These are phyloP conservation scores for Agriotes lineatus DNA, from an alignment of 2,888 invertebrate genomes.

Conservation along the genomic window DNA sequence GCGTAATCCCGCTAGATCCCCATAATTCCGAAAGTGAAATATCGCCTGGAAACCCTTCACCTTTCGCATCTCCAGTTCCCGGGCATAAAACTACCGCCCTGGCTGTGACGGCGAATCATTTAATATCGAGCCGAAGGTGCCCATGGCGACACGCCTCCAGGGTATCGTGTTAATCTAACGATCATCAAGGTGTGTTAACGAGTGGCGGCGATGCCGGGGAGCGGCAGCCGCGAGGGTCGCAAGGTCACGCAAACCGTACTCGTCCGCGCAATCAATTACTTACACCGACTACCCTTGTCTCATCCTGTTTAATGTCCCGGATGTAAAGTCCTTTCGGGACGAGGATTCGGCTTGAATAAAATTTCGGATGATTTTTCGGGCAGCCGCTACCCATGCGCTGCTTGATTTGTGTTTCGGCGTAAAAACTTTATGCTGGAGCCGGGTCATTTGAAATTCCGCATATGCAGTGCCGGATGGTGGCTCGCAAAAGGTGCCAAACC, in stretches of 20 bases:
- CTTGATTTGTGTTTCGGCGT: neutral
- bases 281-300: constrained; percentile 32
- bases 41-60: too few relatives aligned
- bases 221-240: constrained; percentile 29
- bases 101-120: neutral
- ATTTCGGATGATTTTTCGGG: neutral
- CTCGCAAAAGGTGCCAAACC: too few relatives aligned
- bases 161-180: constrained; percentile 38
- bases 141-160: constrained; percentile 28
- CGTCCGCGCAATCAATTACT: constrained; percentile 39
- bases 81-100: neutral
- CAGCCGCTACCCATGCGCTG: neutral
- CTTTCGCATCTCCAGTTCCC: neutral
- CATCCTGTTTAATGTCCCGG: constrained; percentile 36
- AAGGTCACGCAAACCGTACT: constrained; percentile 41
- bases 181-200: constrained; percentile 44
- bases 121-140: constrained; percentile 8
- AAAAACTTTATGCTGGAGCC: neutral
- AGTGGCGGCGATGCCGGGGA: constrained; percentile 32
- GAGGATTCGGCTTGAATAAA: constrained; percentile 22
- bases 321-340: constrained; percentile 25
- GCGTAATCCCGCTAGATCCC: too few relatives aligned
- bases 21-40: too few relatives aligned
- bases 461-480: too few relatives aligned
- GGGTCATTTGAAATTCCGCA: too few relatives aligned